These are phyloP conservation scores for Polypterus bichir DNA, from an alignment of 2,113 vertebrate genomes.

Conservation along the genomic window DNA sequence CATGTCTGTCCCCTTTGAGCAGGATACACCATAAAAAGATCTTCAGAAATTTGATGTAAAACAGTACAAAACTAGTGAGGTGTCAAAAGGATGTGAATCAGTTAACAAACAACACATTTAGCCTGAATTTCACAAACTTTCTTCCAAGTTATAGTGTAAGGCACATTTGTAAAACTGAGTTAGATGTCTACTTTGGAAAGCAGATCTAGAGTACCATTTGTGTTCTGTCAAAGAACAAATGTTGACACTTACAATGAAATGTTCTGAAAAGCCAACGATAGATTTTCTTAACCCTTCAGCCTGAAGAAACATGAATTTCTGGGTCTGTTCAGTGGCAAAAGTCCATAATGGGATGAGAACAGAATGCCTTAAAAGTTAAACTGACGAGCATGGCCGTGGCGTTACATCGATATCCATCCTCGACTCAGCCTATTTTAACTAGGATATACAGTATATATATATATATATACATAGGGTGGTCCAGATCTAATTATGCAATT, in stretches of 20 bases:
- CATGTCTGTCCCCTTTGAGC: constrained; percentile 85
- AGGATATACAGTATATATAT: constrained; percentile 2
- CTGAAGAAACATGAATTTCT: constrained; percentile 72
- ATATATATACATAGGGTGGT: no score
- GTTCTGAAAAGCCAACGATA: constrained; percentile 70
- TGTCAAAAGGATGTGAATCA: constrained; percentile 94
- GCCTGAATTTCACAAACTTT: constrained; percentile 99
- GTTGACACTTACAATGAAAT: constrained; percentile 75
- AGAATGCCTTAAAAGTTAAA: constrained; percentile 58
- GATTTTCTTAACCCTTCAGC: constrained; percentile 70
- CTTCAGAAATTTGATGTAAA: constrained; percentile 96
- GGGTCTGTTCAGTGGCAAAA: constrained; percentile 96
- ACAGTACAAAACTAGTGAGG: constrained; percentile 99
- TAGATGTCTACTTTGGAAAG: constrained; percentile 89
- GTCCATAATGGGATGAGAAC: constrained; percentile 74
- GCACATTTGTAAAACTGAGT: constrained; percentile 98
- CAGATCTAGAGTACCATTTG: constrained; percentile 90
- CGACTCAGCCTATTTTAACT: constrained; percentile 65
- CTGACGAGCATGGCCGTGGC: constrained; percentile 24
- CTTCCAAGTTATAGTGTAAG: constrained; percentile 96
- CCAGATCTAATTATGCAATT: no score
- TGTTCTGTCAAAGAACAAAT: constrained; percentile 93
- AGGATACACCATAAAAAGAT: constrained; percentile 98
- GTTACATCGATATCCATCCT: no score
- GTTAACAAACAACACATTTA: constrained; percentile 98